Evolutionary conservation across 2,113 vertebrate genomes (phyloP).

Genomic region (Mastomys coucha): DNA sequence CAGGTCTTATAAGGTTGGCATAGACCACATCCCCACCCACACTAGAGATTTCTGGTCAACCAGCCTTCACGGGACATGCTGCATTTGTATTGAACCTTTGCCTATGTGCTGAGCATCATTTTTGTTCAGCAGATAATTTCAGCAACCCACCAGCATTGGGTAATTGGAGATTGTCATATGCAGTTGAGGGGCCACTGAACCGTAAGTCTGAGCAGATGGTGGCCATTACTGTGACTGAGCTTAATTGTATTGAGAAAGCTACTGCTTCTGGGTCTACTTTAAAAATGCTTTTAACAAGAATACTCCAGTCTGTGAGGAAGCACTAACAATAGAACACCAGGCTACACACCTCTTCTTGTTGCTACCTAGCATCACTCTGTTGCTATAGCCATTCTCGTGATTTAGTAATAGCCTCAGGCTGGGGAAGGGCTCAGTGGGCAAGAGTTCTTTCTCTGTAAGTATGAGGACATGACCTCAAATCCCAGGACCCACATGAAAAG

Average conservation of each 20-base stretch:
- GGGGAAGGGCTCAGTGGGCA: no score
- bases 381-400: conserved; percentile 1
- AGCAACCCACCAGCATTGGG: conserved; percentile 53
- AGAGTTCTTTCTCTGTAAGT: neutral
- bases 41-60: neutral
- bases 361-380: neutral
- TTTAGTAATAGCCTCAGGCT: conserved; percentile 22
- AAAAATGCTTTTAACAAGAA: neutral
- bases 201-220: conserved; percentile 79
- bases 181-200: conserved; percentile 58
- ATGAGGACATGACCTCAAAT: neutral
- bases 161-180: conserved; percentile 63
- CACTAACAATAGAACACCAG: neutral
- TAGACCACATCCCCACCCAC: rapidly evolving
- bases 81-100: neutral
- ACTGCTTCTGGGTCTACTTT: neutral
- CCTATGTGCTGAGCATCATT: conserved; percentile 2
- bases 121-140: conserved; percentile 53
- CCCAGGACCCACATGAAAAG: neutral
- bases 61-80: neutral
- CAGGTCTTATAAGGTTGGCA: neutral
- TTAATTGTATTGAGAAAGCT: conserved; percentile 59
- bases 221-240: conserved; percentile 66
- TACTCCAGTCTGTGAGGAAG: neutral
- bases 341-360: neutral